These are phyloP conservation scores for Oopsacas minuta DNA, from an alignment of 37 sponge, comb jelly and placozoan genomes.

Conservation along the genomic window DNA sequence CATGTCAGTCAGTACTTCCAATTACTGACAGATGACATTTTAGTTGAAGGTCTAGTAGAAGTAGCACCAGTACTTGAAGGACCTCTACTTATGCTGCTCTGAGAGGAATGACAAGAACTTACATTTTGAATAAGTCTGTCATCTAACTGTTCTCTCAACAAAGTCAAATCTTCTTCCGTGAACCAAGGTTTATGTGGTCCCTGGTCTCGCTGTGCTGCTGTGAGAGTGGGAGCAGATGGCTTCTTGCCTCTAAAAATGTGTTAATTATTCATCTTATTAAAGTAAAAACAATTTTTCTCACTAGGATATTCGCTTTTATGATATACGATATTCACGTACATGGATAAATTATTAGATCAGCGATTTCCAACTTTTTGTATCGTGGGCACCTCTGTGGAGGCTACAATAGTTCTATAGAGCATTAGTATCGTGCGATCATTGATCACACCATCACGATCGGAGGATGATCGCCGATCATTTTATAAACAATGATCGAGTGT, in stretches of 20 bases:
- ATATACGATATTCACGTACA: no score
- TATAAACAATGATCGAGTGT: no score
- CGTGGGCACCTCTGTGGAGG: no score
- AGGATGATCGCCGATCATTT: no score
- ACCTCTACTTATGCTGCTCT: not conserved
- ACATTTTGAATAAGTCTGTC: not conserved
- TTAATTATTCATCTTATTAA: no score
- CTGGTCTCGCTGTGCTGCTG: not conserved
- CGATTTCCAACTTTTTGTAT: no score
- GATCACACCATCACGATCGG: no score
- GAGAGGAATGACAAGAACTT: not conserved
- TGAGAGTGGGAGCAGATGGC: not conserved
- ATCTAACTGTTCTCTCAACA: not conserved
- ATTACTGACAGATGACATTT: not conserved
- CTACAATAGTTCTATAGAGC: no score
- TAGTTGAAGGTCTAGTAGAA: not conserved
- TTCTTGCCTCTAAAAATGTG: slow-evolving; percentile 10
- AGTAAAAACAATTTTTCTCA: no score
- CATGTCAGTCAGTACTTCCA: not conserved
- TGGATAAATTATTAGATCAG: no score
- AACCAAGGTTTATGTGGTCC: not conserved
- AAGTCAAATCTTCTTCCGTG: not conserved
- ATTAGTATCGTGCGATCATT: no score
- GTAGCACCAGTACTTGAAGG: not conserved
- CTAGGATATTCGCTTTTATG: no score